phyloP scores from a whole-genome alignment of 2,797 vertebrate genomes.

The Meda fulgida region DNA sequence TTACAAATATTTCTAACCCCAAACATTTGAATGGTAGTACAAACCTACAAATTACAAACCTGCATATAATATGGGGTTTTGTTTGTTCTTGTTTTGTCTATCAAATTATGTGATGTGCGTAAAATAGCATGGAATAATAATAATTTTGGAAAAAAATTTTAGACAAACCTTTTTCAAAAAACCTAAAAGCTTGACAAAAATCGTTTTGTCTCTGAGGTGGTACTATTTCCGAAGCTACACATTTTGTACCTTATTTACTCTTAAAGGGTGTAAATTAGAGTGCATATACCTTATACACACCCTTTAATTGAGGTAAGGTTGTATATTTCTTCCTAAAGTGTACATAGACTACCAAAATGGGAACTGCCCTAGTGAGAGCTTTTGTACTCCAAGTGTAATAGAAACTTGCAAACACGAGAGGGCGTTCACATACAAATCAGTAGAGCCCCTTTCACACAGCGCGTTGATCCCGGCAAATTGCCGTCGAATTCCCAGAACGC shows the following conservation, averaged over 20 bases:
- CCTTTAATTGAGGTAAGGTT: background rate
- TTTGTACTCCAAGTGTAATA: background rate
- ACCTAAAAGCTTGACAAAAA: no score
- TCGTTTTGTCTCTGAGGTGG: background rate
- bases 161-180: no score
- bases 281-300: background rate
- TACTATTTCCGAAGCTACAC: background rate
- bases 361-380: background rate
- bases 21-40: background rate
- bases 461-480: no score
- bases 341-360: background rate
- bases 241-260: background rate
- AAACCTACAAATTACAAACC: background rate
- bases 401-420: constrained; percentile 37
- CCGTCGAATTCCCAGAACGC: no score
- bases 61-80: background rate
- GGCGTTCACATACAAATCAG: constrained; percentile 3
- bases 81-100: no score
- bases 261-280: background rate
- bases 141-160: no score
- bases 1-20: background rate
- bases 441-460: no score
- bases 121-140: background rate
- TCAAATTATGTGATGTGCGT: background rate
- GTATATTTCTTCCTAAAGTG: background rate